phyloP scores from a whole-genome alignment of 2,888 invertebrate genomes.

The Caenorhabditis sp. region DNA sequence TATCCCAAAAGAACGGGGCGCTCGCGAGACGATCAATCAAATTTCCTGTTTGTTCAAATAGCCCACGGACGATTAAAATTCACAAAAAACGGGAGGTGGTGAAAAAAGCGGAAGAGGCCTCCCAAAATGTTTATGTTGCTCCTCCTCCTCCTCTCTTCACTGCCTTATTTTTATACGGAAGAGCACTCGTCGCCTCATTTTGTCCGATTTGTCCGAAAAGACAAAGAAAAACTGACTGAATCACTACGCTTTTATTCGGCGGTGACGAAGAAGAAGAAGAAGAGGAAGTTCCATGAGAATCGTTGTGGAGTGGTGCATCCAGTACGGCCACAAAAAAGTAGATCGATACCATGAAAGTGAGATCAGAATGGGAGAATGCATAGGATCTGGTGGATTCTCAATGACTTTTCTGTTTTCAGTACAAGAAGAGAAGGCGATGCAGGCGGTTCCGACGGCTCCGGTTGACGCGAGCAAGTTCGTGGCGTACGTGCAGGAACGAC shows the following conservation, averaged over 20 bases:
- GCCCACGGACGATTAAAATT: conserved; percentile 37
- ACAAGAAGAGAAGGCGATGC: conserved; percentile 80
- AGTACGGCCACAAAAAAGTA: conserved; percentile 6
- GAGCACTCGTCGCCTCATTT: conserved; percentile 10
- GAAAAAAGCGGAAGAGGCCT: neutral
- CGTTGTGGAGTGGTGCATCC: conserved; percentile 21
- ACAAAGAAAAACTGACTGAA: no score
- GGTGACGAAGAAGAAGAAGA: no score
- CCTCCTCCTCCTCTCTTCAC: conserved; percentile 25
- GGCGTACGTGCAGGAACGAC: conserved; percentile 77
- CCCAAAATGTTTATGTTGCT: conserved; percentile 50
- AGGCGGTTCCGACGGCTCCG: conserved; percentile 77
- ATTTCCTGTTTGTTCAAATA: conserved; percentile 48
- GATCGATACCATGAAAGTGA: conserved; percentile 38
- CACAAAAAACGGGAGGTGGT: conserved; percentile 12
- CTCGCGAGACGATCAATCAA: conserved; percentile 13
- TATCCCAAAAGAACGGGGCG: neutral
- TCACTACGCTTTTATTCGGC: neutral
- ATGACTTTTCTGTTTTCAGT: conserved; percentile 67
- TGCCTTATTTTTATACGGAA: conserved; percentile 36
- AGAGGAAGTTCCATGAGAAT: conserved; percentile 17
- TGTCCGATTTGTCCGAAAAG: neutral
- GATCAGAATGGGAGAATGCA: neutral
- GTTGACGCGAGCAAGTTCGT: conserved; percentile 78
- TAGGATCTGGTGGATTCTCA: neutral